Evolutionary conservation across 2,888 invertebrate genomes (phyloP).

Genomic region (Corbicula japonica): DNA sequence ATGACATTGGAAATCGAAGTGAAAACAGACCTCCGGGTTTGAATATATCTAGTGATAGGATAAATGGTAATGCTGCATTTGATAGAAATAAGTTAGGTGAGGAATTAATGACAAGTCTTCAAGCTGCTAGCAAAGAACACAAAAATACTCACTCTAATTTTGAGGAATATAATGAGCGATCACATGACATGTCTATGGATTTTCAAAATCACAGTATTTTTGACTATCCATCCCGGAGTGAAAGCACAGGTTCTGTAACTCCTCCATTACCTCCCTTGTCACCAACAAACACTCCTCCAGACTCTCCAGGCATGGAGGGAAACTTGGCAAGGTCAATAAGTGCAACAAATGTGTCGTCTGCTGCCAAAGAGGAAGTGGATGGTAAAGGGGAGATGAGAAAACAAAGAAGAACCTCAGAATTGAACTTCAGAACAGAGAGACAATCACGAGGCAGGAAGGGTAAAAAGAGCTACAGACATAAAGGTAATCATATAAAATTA

Average conservation of each 20-base stretch:
- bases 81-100: constrained; percentile 39
- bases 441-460: constrained; percentile 16
- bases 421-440: constrained; percentile 54
- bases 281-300: constrained; percentile 73
- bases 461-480: constrained; percentile 14
- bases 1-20: constrained; percentile 8
- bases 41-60: constrained; percentile 1
- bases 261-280: constrained; percentile 80
- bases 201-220: constrained; percentile 74
- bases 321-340: constrained; percentile 66
- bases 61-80: neutral
- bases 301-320: constrained; percentile 61
- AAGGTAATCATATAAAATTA: neutral
- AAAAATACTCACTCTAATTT: constrained; percentile 33
- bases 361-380: constrained; percentile 56
- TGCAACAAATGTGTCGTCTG: constrained; percentile 66
- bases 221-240: constrained; percentile 73
- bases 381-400: constrained; percentile 27
- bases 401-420: constrained; percentile 52
- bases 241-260: constrained; percentile 76
- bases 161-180: constrained; percentile 49
- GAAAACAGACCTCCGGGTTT: constrained; percentile 9
- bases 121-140: constrained; percentile 41
- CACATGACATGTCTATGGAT: constrained; percentile 53
- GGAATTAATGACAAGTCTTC: constrained; percentile 49